Evolutionary conservation across 2,113 vertebrate genomes (phyloP), one percentile per base, ranked within the genome.

Genomic region (Saimiri boliviensis): DNA sequence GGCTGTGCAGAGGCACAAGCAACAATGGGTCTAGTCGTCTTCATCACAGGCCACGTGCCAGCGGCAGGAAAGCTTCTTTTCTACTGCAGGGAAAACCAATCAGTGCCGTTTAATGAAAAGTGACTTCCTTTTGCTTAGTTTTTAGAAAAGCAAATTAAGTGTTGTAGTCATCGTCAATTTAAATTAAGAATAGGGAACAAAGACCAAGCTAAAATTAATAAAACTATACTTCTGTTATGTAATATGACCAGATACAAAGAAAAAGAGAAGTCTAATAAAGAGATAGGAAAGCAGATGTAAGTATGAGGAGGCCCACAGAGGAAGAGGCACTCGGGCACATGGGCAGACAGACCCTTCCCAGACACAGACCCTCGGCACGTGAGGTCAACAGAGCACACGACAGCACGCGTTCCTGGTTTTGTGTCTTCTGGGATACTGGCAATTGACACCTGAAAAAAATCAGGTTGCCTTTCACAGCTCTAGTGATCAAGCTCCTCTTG

Each of bases 91-190:
- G 5, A 37, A 86, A 35, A 49, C n/a, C 87, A 77, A 13, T 95
- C 79, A 81, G 68, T 13, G 35, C 19, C n/a, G 8, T 56, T 20
- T 74, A 73, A 79, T 47, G 80, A 60, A 47, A 86, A 87, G 81
- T 32, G 8, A 16, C 73, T 86, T 93, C 52, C 68, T 81, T 63
- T 47, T 80, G 40, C 63, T 95, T 93, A 32, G 84, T 58, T 79
- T 82, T 71, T 93, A 60, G 77, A 52, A 89, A 92, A 77, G 91
- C 68, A 86, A 83, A 92, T 91, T 37, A 89, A 92, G 35, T 82
- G 80, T 79, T 79, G 58, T 30, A 56, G 68, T 83, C 91, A 86
- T 30, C 60, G 35, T 49, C 68, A 40, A 80, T 92, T 45, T 83
- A 73, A 82, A 82, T 86, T 58, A 68, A 66, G 84, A 40, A 76